These are phyloP conservation scores for Gymnothorax reevesii DNA, from an alignment of 2,797 vertebrate genomes.

Conservation along the genomic window DNA sequence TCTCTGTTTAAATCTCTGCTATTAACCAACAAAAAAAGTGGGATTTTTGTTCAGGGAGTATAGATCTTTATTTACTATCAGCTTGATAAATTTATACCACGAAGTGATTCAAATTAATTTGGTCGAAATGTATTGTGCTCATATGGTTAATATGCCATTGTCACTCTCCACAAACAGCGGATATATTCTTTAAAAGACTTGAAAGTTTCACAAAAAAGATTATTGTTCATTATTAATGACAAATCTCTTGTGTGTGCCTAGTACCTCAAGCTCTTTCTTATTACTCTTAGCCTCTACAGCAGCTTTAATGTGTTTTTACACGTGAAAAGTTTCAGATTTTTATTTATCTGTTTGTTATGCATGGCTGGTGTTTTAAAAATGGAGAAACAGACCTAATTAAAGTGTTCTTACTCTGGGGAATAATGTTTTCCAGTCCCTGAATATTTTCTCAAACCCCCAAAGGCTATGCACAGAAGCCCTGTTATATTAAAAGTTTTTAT, in stretches of 20 bases:
- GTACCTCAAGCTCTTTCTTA: no score
- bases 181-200: background rate
- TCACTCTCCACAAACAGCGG: background rate
- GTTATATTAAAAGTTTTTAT: background rate
- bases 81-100: no score
- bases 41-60: background rate
- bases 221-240: background rate
- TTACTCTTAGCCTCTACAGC: background rate
- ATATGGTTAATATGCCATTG: background rate
- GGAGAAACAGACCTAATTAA: background rate
- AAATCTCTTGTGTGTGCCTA: background rate
- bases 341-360: slow-evolving; percentile 4
- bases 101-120: no score
- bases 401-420: background rate
- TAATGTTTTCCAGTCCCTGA: background rate
- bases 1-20: background rate
- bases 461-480: background rate
- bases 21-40: background rate
- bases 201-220: background rate
- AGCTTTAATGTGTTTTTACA: background rate
- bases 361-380: background rate
- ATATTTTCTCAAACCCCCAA: background rate
- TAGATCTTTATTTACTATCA: background rate
- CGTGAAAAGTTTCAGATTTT: background rate
- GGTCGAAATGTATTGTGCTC: background rate